A percentile compares a stretch with the other conserved stretches of the same genome.
Evolutionary conservation across 1,140 invertebrate species (phyloP).

Genomic region (Zaprionus ghesquierei): DNA sequence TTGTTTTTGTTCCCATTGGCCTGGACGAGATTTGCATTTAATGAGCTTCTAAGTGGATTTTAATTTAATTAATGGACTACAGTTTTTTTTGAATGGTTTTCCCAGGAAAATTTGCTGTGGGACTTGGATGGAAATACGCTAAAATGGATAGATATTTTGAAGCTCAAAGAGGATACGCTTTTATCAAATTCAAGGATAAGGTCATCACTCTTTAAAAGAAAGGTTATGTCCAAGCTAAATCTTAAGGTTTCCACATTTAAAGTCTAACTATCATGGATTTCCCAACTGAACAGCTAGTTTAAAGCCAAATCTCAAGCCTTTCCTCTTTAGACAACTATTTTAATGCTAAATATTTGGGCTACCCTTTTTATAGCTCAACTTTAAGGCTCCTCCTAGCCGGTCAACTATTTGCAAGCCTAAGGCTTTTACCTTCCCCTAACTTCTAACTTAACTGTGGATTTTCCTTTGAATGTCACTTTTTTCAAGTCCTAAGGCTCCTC

Average conservation of each 20-base stretch:
- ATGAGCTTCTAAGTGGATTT: constrained; percentile 79
- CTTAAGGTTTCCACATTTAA: too few species aligned
- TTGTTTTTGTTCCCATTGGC: constrained; percentile 42
- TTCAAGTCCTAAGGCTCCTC: too few species aligned
- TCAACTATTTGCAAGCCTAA: neutral
- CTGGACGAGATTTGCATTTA: constrained; percentile 68
- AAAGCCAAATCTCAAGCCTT: neutral
- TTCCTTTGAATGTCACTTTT: too few species aligned
- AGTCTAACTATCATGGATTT: too few species aligned
- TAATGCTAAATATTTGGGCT: neutral
- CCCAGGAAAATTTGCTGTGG: constrained; percentile 29
- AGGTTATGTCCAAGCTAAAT: neutral
- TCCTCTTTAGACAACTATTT: neutral
- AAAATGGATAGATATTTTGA: neutral
- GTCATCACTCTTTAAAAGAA: too few species aligned
- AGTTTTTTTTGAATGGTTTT: constrained; percentile 3
- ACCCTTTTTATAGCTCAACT: neutral
- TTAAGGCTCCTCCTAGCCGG: neutral
- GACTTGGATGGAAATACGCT: neutral
- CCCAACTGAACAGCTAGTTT: too few species aligned
- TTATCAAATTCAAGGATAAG: too few species aligned
- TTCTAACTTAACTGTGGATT: too few species aligned
- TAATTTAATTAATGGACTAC: constrained; percentile 72
- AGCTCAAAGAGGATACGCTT: too few species aligned
- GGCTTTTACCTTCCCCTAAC: neutral